A percentile compares a stretch with the other conserved stretches of the same genome.
Conservation (phyloP, 2,888 invertebrate species). For the Coelinius sp. region DNA sequence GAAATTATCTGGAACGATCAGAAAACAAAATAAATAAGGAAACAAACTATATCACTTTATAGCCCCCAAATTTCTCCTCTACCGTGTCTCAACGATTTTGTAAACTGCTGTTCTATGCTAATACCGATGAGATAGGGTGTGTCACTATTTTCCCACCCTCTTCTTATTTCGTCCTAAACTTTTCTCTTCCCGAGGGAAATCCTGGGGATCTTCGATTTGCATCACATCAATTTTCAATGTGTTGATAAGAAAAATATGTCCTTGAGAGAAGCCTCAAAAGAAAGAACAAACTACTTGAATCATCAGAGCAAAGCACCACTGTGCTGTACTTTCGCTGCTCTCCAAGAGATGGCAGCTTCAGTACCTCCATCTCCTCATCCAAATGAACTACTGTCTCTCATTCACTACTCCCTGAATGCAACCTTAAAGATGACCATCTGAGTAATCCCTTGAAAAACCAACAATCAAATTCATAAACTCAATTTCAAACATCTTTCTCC, state of each 20-base stretch:
- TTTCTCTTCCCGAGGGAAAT: slow-evolving; percentile 14
- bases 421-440: slow-evolving; percentile 13
- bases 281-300: slow-evolving; percentile 5
- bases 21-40: slow-evolving; percentile 4
- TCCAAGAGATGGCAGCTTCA: slow-evolving; percentile 54
- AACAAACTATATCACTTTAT: slow-evolving; percentile 58
- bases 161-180: slow-evolving; percentile 5
- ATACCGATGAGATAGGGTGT: slow-evolving; percentile 64
- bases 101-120: slow-evolving; percentile 68
- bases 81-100: slow-evolving; percentile 65
- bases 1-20: neutral
- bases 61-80: slow-evolving; percentile 64
- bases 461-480: neutral
- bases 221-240: slow-evolving; percentile 25
- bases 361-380: slow-evolving; percentile 44
- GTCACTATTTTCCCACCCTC: slow-evolving; percentile 11
- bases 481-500: neutral
- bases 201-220: slow-evolving; percentile 17
- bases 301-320: slow-evolving; percentile 47
- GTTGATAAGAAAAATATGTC: slow-evolving; percentile 23
- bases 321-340: slow-evolving; percentile 44
- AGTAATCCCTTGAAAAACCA: slow-evolving; percentile 1
- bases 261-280: neutral
- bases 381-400: slow-evolving; percentile 23
- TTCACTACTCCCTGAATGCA: slow-evolving; percentile 8